phyloP scores from a whole-genome alignment of 2,888 invertebrate species.

The Metellina segmentata region DNA sequence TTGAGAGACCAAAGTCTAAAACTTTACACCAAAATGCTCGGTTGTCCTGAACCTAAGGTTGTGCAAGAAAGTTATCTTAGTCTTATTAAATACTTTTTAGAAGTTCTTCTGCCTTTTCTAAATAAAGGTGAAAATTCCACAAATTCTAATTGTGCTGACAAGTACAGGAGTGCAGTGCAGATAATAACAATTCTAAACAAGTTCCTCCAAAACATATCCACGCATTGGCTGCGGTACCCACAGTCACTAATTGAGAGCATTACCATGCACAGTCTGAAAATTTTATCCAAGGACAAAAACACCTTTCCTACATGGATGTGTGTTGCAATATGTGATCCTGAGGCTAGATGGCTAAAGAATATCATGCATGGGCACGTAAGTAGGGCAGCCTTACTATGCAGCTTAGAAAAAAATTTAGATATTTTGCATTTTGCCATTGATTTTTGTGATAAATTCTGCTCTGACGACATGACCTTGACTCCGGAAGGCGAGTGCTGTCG shows the following conservation, averaged over 20 bases:
- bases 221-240: constrained; percentile 70
- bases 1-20: constrained; percentile 52
- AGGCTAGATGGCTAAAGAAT: constrained; percentile 65
- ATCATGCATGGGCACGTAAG: constrained; percentile 66
- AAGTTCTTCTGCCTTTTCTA: constrained; percentile 40
- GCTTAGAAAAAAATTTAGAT: constrained; percentile 34
- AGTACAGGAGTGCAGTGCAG: constrained; percentile 25
- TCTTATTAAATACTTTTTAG: constrained; percentile 53
- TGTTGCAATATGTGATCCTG: constrained; percentile 58
- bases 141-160: background rate
- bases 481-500: constrained; percentile 32
- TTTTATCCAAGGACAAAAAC: constrained; percentile 19
- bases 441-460: constrained; percentile 49
- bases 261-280: constrained; percentile 42
- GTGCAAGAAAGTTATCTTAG: constrained; percentile 66
- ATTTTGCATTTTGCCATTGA: constrained; percentile 33
- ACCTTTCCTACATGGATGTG: constrained; percentile 52
- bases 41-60: constrained; percentile 60
- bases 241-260: constrained; percentile 68
- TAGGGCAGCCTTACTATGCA: constrained; percentile 43
- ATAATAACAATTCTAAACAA: constrained; percentile 59
- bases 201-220: constrained; percentile 65
- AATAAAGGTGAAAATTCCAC: background rate
- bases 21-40: constrained; percentile 64
- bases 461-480: background rate